Base-by-base conservation (phyloP, 2,113 vertebrate species). In the Pelusios castaneus region DNA sequence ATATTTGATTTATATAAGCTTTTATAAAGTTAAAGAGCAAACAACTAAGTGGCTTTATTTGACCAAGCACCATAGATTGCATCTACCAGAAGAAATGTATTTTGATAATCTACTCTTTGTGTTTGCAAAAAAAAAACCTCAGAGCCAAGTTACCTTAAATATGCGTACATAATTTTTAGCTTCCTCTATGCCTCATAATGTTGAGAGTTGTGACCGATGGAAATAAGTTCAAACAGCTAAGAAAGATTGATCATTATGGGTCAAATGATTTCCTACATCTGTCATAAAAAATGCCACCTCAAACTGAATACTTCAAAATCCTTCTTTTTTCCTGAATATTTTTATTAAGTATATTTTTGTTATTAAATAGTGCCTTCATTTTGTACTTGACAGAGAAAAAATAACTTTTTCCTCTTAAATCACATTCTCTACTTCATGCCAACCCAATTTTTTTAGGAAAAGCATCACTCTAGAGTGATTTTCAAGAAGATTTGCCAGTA, bases 91-190 rank as follows among this genome's bases (percentile, higher is more conserved):
- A 85, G 43, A 2, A 82, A 7, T 0, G 82, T 77, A 56, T 24
- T 88, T 80, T 87, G 5, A 25, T n/a, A 51, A 34, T 34, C 6
- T 17, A 67, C 3, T 24, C 1, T 49, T n/a, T 38, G 70, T 70
- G 11, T 27, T 8, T 2, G 80, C 41, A 75, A 41, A 63, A 10
- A 52, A 4, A 52, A 52, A 90, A 90, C 21, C n/a, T 41, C 0
- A 14, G 6, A 83, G 63, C 0, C 0, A 21, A 67, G 3, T 90
- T 91, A 0, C 0, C 77, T 88, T 19, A 49, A 1, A 12, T 77
- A 70, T 29, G 3, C n/a, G 14, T 27, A 29, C 10, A 0, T 2
- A 67, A 8, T 21, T 1, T 21, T 84, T 70, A 49, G 1, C 9
- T 73, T 1, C 41, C 92, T 92, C 1, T 3, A 56, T 1, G 5